Evolutionary conservation across 92 coral and sea anemone genomes (phyloP), one percentile per base, ranked within the genome.

Genomic region (Heliopora coerulea): DNA sequence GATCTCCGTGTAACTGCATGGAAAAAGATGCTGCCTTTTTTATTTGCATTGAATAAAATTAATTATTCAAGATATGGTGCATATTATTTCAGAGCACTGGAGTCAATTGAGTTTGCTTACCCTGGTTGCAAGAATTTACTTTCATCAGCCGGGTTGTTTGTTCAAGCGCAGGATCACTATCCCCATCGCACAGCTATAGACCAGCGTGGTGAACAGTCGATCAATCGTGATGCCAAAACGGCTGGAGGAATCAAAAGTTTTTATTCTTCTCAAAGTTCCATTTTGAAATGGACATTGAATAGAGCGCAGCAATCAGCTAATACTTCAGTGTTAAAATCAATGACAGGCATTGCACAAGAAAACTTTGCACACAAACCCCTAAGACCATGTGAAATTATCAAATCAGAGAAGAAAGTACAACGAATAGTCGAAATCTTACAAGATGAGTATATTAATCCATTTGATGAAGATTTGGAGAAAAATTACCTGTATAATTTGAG

Each of bases 201-300:
- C 72, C 48, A 32, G 12, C 29, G 68, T 3, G 24, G 48, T 8
- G 48, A 32, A 15, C 68, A 62, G 32, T 29, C 48, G 0, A 0
- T 62, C 19, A 32, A 32, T n/a, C 25, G 48, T 34, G 68, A 62
- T 27, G 66, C 66, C 1, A 60, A 60, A 39, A 60, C 35, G 2
- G 66, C 58, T 52, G 58, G 58, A 17, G 58, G 58, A 50, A 64
- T 64, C 0, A 19, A 64, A 64, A 33, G 72, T 32, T 64, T 64
- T 64, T n/a, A n/a, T n/a, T n/a, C n/a, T n/a, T n/a, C n/a, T n/a
- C n/a, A n/a, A n/a, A n/a, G n/a, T n/a, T n/a, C n/a, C n/a, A n/a
- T n/a, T n/a, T n/a, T n/a, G n/a, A n/a, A n/a, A n/a, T n/a, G n/a
- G n/a, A n/a, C n/a, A n/a, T n/a, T n/a, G n/a, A n/a, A n/a, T n/a